These are phyloP conservation scores for Venusia cambrica DNA, from an alignment of 2,888 invertebrate species.

Conservation along the genomic window DNA sequence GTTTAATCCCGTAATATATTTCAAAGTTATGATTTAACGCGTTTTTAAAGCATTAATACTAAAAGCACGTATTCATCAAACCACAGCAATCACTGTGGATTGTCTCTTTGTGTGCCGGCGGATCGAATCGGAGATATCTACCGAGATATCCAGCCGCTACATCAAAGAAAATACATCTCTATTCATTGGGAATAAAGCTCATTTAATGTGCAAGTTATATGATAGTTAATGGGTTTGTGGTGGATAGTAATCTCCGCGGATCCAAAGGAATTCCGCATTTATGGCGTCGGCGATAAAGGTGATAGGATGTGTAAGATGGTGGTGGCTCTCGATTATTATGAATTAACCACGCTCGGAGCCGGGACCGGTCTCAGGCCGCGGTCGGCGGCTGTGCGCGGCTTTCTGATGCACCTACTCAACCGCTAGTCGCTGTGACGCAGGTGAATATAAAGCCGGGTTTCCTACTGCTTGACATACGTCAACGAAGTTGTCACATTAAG, in stretches of 20 bases:
- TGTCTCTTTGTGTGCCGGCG: slow-evolving; percentile 47
- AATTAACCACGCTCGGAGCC: slow-evolving; percentile 52
- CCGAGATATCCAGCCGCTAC: slow-evolving; percentile 5
- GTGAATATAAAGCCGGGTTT: too few relatives aligned
- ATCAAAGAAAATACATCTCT: slow-evolving; percentile 10
- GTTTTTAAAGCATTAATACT: slow-evolving; percentile 34
- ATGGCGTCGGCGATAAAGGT: slow-evolving; percentile 9
- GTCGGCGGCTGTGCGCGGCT: slow-evolving; percentile 11
- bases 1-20: slow-evolving; percentile 26
- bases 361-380: slow-evolving; percentile 22
- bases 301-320: slow-evolving; percentile 40
- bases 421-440: background rate
- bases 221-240: slow-evolving; percentile 19
- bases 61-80: slow-evolving; percentile 43
- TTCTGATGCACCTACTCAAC: background rate
- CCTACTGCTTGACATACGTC: too few relatives aligned
- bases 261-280: slow-evolving; percentile 9
- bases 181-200: slow-evolving; percentile 5
- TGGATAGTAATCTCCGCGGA: slow-evolving; percentile 13
- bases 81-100: slow-evolving; percentile 49
- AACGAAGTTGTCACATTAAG: too few relatives aligned
- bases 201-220: slow-evolving; percentile 7
- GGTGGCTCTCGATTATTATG: slow-evolving; percentile 57
- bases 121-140: slow-evolving; percentile 37
- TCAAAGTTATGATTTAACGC: slow-evolving; percentile 27